A percentile compares a stretch with the other conserved stretches of the same genome.
phyloP scores from a whole-genome alignment of 1,140 invertebrate genomes.

The Anoplolepis gracilipes region DNA sequence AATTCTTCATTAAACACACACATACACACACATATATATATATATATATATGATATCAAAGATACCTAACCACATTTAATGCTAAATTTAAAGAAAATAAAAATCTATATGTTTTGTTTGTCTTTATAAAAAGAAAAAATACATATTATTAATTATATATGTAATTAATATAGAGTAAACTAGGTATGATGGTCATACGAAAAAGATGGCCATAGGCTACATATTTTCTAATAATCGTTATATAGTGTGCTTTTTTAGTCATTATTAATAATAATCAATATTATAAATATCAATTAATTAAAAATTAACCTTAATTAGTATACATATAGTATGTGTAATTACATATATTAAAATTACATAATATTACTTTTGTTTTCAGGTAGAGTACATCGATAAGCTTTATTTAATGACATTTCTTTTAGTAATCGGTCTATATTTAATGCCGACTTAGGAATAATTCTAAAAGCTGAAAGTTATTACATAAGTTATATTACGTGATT shows the following conservation, averaged over 20 bases:
- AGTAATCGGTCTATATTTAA: background rate
- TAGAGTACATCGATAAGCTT: constrained; percentile 7
- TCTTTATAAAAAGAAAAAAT: background rate
- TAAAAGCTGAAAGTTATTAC: background rate
- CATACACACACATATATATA: no score
- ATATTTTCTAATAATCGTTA: no score
- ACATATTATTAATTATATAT: constrained; percentile 7
- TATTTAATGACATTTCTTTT: background rate
- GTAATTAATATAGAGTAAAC: no score
- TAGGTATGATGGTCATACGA: no score
- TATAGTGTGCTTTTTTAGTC: no score
- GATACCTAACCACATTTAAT: background rate
- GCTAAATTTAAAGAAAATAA: constrained; percentile 1
- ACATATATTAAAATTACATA: no score
- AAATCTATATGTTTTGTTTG: background rate
- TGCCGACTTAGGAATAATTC: background rate
- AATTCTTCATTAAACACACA: background rate
- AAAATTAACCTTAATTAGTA: no score
- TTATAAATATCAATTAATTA: no score
- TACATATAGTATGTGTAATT: background rate
- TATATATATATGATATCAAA: no score
- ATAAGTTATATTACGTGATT: constrained; percentile 21
- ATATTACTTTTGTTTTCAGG: constrained; percentile 27
- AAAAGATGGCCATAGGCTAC: no score
- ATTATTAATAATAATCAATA: no score